phyloP scores from a whole-genome alignment of 2,888 invertebrate species.

The Torymus aiolomorphi region DNA sequence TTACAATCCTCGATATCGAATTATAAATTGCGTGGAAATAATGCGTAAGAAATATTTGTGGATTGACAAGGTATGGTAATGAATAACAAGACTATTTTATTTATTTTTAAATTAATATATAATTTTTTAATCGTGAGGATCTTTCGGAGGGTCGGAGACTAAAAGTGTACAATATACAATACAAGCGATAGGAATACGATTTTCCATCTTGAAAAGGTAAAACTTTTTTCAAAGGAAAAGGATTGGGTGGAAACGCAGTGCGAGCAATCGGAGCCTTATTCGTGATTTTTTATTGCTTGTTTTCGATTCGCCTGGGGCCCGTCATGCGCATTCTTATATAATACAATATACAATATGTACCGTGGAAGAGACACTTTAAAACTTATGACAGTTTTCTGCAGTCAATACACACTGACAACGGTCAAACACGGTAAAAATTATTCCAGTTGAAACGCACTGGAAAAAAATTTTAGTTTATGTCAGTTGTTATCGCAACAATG shows the following conservation, averaged over 20 bases:
- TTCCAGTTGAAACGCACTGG: background rate
- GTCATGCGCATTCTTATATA: slow-evolving; percentile 59
- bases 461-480: slow-evolving; percentile 1
- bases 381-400: slow-evolving; percentile 30
- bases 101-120: slow-evolving; percentile 75
- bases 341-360: slow-evolving; percentile 45
- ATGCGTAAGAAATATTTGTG: slow-evolving; percentile 7
- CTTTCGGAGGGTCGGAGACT: slow-evolving; percentile 65
- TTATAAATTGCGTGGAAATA: background rate
- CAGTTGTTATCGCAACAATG: background rate
- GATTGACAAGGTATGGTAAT: slow-evolving; percentile 27
- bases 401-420: slow-evolving; percentile 4
- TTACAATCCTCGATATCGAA: background rate
- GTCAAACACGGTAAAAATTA: slow-evolving; percentile 20
- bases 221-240: slow-evolving; percentile 28
- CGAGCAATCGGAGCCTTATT: slow-evolving; percentile 66
- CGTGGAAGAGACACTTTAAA: slow-evolving; percentile 53
- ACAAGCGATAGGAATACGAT: slow-evolving; percentile 74
- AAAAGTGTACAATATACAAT: slow-evolving; percentile 74
- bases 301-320: slow-evolving; percentile 58
- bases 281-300: slow-evolving; percentile 62
- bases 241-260: slow-evolving; percentile 62
- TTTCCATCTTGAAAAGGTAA: slow-evolving; percentile 57
- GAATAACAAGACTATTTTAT: slow-evolving; percentile 55
- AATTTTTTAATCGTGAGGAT: slow-evolving; percentile 73